Percentiles rank a stretch among this genome's conserved stretches.
Evolutionary conservation across 2,113 vertebrate genomes (phyloP).

Genomic region (Poeciliopsis turrubarensis): DNA sequence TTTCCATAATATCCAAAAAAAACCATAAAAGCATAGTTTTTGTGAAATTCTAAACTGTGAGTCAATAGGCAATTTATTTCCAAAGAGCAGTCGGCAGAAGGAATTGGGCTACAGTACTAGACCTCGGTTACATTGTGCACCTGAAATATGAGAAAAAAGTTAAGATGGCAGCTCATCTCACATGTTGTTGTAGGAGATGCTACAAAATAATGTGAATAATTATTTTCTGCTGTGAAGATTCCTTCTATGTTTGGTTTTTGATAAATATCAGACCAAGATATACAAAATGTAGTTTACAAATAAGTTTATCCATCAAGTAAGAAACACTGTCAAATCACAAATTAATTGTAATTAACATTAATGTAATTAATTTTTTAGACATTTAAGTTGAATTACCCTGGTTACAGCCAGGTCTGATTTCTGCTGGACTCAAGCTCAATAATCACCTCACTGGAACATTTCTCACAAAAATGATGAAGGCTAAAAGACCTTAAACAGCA

Average conservation of each 20-base stretch:
- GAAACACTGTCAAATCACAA: not conserved
- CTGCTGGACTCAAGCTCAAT: no score
- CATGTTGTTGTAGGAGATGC: not conserved
- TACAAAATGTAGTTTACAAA: not conserved
- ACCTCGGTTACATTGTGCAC: not conserved
- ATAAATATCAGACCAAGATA: not conserved
- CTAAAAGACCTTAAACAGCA: not conserved
- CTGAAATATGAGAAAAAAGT: not conserved
- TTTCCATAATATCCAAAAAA: not conserved
- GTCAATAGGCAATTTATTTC: not conserved
- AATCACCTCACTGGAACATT: not conserved
- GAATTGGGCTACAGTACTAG: not conserved
- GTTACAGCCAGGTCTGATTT: not conserved
- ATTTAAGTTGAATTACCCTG: no score
- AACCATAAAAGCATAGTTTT: not conserved
- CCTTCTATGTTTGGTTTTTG: no score
- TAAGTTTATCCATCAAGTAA: not conserved
- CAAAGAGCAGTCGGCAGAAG: not conserved
- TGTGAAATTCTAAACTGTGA: no score
- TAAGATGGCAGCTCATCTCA: not conserved
- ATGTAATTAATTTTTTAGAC: no score
- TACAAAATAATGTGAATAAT: no score
- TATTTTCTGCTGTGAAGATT: no score
- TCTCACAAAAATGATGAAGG: not conserved
- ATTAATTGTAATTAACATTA: not conserved